These are phyloP conservation scores for Centropus unirufus DNA, from an alignment of 2,113 vertebrate species.

Conservation along the genomic window DNA sequence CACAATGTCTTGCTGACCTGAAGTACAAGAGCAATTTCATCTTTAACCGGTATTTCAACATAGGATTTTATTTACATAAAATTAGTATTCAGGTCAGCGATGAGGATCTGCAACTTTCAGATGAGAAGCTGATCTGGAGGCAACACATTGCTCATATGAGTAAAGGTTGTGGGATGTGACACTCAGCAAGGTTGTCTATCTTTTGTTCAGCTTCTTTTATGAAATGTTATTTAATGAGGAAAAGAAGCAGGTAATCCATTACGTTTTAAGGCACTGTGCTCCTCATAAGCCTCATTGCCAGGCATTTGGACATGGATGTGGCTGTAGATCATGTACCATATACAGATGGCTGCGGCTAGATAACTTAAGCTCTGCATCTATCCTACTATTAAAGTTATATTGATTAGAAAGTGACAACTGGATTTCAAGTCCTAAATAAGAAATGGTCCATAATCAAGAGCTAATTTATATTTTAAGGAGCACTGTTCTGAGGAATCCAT, in stretches of 20 bases:
- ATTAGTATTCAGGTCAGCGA: not conserved
- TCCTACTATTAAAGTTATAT: not conserved
- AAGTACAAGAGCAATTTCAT: not conserved
- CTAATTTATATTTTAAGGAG: not conserved
- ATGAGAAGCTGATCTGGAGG: not conserved
- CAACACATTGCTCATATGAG: not conserved
- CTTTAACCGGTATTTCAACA: not conserved
- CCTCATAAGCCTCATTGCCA: not conserved
- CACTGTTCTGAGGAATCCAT: not conserved
- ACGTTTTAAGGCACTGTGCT: not conserved
- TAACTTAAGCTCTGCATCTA: conserved; percentile 12
- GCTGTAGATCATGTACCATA: not conserved
- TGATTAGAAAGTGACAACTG: conserved; percentile 21
- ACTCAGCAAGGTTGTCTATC: not conserved
- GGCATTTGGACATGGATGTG: not conserved
- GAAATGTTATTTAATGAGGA: not conserved
- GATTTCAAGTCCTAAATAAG: not conserved
- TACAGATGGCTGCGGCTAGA: not conserved
- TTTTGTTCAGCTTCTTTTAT: conserved; percentile 10
- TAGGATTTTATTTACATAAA: conserved; percentile 17
- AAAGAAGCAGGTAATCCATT: not conserved
- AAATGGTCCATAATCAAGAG: not conserved
- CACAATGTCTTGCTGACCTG: not conserved
- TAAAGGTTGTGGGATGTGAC: not conserved
- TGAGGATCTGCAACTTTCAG: not conserved